A percentile compares a stretch with the other conserved stretches of the same genome.
These are phyloP conservation scores for Nothobranchius kuhntae DNA, from an alignment of 2,113 vertebrate genomes.

Conservation along the genomic window DNA sequence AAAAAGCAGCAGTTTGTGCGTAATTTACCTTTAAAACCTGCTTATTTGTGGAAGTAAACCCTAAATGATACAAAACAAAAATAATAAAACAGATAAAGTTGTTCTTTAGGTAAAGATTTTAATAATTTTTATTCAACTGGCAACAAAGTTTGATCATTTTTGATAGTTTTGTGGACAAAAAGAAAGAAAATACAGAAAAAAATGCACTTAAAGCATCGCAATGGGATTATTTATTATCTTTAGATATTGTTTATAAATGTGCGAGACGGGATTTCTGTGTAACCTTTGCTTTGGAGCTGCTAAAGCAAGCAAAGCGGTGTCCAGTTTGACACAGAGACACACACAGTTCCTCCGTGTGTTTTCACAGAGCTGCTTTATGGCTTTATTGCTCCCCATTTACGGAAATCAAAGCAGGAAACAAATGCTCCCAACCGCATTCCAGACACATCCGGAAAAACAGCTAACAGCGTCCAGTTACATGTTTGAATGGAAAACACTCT, in stretches of 20 bases:
- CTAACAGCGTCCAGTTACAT: slow-evolving; percentile 24
- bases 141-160: too few species aligned
- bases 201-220: too few species aligned
- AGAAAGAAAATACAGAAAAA: too few species aligned
- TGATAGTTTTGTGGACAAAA: too few species aligned
- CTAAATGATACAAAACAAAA: too few species aligned
- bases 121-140: too few species aligned
- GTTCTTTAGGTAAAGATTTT: too few species aligned
- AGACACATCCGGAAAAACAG: slow-evolving; percentile 67
- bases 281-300: slow-evolving; percentile 8
- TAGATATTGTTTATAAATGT: too few species aligned
- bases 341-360: slow-evolving; percentile 40
- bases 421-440: slow-evolving; percentile 73
- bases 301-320: slow-evolving; percentile 48
- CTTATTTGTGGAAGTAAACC: not conserved
- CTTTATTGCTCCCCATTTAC: slow-evolving; percentile 75
- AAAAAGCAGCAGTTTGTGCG: not conserved
- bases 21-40: not conserved
- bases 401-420: slow-evolving; percentile 79
- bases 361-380: slow-evolving; percentile 71
- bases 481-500: slow-evolving; percentile 33
- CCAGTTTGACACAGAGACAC: slow-evolving; percentile 36
- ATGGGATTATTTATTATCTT: too few species aligned
- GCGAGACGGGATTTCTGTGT: too few species aligned
- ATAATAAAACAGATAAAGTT: too few species aligned